Evolutionary conservation across 2,797 vertebrate genomes (phyloP).

Genomic region (Phalanger gymnotis): DNA sequence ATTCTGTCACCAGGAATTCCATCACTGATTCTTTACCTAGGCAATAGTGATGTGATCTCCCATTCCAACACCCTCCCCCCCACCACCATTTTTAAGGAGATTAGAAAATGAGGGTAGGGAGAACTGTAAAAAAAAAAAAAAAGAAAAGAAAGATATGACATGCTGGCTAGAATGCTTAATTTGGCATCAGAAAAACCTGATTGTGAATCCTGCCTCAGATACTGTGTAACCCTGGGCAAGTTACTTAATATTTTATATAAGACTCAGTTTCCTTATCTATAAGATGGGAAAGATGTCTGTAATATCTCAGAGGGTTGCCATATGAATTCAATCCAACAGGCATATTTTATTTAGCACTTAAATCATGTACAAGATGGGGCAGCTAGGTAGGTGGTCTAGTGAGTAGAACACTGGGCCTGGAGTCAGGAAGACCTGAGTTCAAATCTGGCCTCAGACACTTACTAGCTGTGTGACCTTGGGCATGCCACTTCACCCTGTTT

Average conservation of each 20-base stretch:
- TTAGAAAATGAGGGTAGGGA: background rate
- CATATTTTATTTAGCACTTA: background rate
- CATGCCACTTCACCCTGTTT: background rate
- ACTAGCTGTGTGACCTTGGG: background rate
- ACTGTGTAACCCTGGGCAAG: background rate
- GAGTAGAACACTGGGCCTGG: background rate
- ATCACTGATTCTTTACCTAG: background rate
- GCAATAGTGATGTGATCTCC: background rate
- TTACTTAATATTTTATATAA: background rate
- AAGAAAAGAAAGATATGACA: background rate
- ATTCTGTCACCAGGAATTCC: conserved; percentile 1
- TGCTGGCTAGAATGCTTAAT: background rate
- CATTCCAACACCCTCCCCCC: background rate
- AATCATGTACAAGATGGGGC: too few species aligned
- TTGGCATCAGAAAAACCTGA: background rate
- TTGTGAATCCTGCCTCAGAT: background rate
- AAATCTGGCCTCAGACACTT: background rate
- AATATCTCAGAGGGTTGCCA: background rate
- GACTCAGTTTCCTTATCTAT: background rate
- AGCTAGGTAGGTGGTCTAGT: background rate
- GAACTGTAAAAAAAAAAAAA: background rate
- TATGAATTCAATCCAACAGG: background rate
- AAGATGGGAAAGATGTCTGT: background rate
- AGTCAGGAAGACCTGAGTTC: background rate
- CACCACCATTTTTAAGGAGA: background rate